Evolutionary conservation across 2,888 invertebrate genomes (phyloP).

Genomic region (Archaeoteleia sp.): DNA sequence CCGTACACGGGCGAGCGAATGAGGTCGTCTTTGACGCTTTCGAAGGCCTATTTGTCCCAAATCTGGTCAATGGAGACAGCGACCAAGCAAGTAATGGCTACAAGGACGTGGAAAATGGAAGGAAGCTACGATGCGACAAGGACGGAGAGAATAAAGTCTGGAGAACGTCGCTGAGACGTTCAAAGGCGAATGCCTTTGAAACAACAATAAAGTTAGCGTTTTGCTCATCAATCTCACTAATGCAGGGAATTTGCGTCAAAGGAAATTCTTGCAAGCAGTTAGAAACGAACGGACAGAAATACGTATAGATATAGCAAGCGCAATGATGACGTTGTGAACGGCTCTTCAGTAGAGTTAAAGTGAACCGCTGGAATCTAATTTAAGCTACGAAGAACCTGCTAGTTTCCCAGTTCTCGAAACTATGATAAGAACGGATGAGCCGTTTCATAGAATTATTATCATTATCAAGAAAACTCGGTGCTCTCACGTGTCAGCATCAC

Average conservation of each 20-base stretch:
- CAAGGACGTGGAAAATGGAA: not conserved
- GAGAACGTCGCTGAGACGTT: conserved; percentile 31
- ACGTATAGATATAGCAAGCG: conserved; percentile 29
- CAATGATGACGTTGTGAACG: conserved; percentile 38
- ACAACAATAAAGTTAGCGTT: conserved; percentile 72
- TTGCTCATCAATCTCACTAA: conserved; percentile 70
- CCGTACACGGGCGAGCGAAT: conserved; percentile 16
- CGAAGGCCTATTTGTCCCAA: conserved; percentile 52
- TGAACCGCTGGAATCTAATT: conserved; percentile 54
- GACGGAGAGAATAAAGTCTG: conserved; percentile 40
- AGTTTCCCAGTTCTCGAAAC: conserved; percentile 42
- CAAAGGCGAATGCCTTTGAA: conserved; percentile 68
- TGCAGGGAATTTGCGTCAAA: conserved; percentile 70
- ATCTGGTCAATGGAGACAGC: conserved; percentile 59
- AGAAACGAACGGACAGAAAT: conserved; percentile 35
- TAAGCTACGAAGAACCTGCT: conserved; percentile 53
- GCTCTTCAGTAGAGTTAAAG: conserved; percentile 47
- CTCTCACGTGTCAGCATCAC: conserved; percentile 13
- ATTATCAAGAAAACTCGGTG: conserved; percentile 26
- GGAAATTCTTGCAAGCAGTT: conserved; percentile 64
- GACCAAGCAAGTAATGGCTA: not conserved
- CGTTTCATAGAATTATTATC: conserved; percentile 47
- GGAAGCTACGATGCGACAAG: not conserved
- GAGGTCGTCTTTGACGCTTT: conserved; percentile 44
- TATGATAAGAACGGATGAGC: conserved; percentile 48